These are phyloP conservation scores for Rhinogobius similis DNA, from an alignment of 2,113 vertebrate species.

Conservation along the genomic window DNA sequence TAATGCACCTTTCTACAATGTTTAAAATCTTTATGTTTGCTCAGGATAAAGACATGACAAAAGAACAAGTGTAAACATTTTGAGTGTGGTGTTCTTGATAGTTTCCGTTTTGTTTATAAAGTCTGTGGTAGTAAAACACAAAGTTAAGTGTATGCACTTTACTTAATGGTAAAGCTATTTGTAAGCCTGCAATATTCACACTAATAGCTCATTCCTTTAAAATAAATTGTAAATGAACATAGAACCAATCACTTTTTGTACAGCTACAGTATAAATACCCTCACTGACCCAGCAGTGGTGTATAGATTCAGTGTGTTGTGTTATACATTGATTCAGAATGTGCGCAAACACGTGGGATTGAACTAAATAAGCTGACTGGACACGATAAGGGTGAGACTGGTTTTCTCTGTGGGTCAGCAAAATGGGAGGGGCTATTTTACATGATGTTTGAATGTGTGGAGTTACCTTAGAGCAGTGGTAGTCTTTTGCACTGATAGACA, in stretches of 20 bases:
- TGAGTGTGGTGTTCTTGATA: too few species aligned
- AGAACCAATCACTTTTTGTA: background rate
- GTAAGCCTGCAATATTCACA: too few species aligned
- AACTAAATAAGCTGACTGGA: slow-evolving; percentile 2
- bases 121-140: too few species aligned
- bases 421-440: slow-evolving; percentile 48
- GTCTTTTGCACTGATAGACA: slow-evolving; percentile 33
- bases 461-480: slow-evolving; percentile 50
- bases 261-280: background rate
- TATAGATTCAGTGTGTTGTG: background rate
- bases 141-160: too few species aligned
- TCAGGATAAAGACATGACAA: too few species aligned
- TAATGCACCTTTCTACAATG: too few species aligned
- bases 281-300: background rate
- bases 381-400: slow-evolving; percentile 9
- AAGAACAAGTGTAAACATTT: too few species aligned
- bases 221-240: background rate
- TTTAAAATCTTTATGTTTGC: too few species aligned
- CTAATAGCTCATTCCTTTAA: background rate
- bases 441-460: slow-evolving; percentile 42
- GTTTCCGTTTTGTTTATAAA: too few species aligned
- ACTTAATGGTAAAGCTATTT: too few species aligned
- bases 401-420: slow-evolving; percentile 35
- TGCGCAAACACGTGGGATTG: background rate
- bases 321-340: background rate